A percentile compares a stretch with the other conserved stretches of the same genome.
Conservation (phyloP, 2,113 vertebrate genomes). For the Tachysurus vachellii region DNA sequence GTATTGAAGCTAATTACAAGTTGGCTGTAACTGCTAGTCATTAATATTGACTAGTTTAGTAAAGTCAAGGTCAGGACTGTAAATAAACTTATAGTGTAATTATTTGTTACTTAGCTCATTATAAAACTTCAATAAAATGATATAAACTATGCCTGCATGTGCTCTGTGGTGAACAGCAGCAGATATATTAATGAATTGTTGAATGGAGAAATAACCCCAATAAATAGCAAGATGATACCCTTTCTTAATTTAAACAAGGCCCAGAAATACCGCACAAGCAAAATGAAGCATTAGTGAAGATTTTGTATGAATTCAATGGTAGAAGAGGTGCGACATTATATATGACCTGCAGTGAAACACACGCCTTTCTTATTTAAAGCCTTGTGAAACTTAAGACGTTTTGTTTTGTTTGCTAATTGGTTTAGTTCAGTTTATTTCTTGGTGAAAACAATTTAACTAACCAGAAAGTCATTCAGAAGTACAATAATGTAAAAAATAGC, state of each 20-base stretch:
- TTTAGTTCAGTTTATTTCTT: neutral
- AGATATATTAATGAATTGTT: neutral
- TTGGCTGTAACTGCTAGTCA: neutral
- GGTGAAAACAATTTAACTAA: neutral
- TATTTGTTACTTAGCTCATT: neutral
- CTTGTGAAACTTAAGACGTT: neutral
- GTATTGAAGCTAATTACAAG: neutral
- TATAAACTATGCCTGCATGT: neutral
- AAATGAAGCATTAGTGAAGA: neutral
- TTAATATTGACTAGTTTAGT: neutral
- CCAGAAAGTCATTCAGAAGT: neutral
- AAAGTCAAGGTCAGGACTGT: neutral
- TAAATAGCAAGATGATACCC: neutral
- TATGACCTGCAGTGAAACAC: neutral
- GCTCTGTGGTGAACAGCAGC: neutral
- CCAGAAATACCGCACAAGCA: neutral
- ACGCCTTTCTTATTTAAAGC: neutral
- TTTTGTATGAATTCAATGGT: neutral
- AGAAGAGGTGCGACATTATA: neutral
- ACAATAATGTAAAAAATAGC: neutral
- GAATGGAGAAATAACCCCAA: neutral
- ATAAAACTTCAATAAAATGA: neutral
- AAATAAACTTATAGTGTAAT: neutral
- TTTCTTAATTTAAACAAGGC: neutral
- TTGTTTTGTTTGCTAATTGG: neutral